Evolutionary conservation across 1,140 invertebrate species (phyloP).

Genomic region (Dreissena polymorpha): DNA sequence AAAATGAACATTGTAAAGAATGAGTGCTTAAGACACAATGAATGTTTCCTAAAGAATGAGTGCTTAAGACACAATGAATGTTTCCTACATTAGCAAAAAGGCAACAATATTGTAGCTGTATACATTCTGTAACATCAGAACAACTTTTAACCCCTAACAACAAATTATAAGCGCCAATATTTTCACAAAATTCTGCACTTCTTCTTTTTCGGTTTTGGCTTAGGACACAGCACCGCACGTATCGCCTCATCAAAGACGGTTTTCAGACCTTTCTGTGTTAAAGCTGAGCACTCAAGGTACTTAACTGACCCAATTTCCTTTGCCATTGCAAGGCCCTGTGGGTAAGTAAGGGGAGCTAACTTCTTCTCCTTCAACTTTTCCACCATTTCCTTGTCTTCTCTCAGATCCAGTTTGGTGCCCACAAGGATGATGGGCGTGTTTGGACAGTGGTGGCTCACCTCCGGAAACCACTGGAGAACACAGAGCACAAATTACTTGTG

Average conservation of each 20-base stretch:
- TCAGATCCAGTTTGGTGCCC: slow-evolving; percentile 90
- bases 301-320: slow-evolving; percentile 92
- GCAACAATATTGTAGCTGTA: too few relatives aligned
- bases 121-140: too few relatives aligned
- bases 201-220: slow-evolving; percentile 67
- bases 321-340: slow-evolving; percentile 97
- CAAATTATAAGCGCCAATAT: neutral
- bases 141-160: neutral
- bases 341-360: slow-evolving; percentile 97
- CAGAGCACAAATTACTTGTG: neutral
- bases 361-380: slow-evolving; percentile 99
- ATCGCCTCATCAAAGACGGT: slow-evolving; percentile 82
- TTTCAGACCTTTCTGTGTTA: slow-evolving; percentile 83
- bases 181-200: slow-evolving; percentile 54
- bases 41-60: too few relatives aligned
- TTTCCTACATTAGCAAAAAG: too few relatives aligned
- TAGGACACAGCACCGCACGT: slow-evolving; percentile 78
- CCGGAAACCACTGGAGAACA: slow-evolving; percentile 81
- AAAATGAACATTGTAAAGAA: too few relatives aligned
- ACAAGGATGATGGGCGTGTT: slow-evolving; percentile 84
- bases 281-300: slow-evolving; percentile 79
- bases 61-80: too few relatives aligned
- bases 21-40: too few relatives aligned
- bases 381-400: slow-evolving; percentile 98
- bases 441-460: slow-evolving; percentile 84